Percentiles rank a stretch among this genome's conserved stretches.
These are phyloP conservation scores for Phoenicopterus ruber DNA, from an alignment of 2,113 vertebrate genomes.

Conservation along the genomic window DNA sequence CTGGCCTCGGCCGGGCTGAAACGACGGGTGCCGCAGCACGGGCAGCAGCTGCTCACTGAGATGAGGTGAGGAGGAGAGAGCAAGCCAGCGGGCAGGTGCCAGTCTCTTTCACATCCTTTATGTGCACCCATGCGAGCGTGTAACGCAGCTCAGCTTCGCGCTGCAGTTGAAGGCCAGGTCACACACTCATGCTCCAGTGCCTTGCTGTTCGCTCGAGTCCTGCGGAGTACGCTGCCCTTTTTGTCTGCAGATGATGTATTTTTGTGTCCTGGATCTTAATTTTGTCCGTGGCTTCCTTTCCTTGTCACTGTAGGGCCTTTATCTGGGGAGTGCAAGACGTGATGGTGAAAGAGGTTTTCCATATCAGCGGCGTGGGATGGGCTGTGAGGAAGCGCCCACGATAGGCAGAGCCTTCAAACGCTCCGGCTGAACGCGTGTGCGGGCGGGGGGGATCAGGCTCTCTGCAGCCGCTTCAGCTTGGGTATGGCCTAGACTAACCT, in stretches of 20 bases:
- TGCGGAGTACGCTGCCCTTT: background rate
- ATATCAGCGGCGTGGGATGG: background rate
- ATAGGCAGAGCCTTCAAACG: background rate
- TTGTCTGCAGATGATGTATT: background rate
- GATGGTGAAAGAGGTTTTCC: background rate
- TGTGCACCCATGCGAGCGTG: background rate
- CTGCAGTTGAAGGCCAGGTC: background rate
- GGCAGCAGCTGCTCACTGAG: background rate
- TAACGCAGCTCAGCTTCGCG: fast-evolving
- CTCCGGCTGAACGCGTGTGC: background rate
- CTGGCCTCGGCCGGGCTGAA: background rate
- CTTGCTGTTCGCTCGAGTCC: background rate
- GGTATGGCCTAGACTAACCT: background rate
- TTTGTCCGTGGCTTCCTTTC: background rate
- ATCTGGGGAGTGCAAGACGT: background rate
- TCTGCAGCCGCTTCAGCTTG: background rate
- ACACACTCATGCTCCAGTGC: fast-evolving
- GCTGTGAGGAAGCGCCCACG: background rate
- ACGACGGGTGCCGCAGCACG: background rate
- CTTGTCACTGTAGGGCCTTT: background rate
- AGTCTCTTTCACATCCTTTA: background rate
- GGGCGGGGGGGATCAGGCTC: background rate
- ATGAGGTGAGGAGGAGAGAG: background rate
- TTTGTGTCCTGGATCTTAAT: background rate
- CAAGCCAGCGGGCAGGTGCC: background rate